These are phyloP conservation scores for Odontomachus brunneus DNA, from an alignment of 1,140 invertebrate genomes.

Conservation along the genomic window DNA sequence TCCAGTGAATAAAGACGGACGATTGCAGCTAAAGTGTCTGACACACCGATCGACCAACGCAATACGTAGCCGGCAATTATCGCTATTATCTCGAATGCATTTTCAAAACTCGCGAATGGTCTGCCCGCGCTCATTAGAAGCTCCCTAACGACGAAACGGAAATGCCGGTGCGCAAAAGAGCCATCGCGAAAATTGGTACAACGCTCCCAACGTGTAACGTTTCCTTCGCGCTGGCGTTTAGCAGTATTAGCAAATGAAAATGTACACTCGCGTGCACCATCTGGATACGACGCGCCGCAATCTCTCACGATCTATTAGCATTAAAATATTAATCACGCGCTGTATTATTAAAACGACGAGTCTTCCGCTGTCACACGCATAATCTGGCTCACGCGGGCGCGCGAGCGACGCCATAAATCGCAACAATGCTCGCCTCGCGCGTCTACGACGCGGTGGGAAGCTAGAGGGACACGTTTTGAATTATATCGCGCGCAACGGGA, in stretches of 20 bases:
- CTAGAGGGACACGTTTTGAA: too few species aligned
- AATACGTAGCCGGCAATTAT: too few species aligned
- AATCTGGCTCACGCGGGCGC: slow-evolving; percentile 28
- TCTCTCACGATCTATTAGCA: slow-evolving; percentile 51
- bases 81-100: too few species aligned
- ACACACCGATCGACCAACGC: too few species aligned
- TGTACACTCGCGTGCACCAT: slow-evolving; percentile 28
- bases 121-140: too few species aligned
- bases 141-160: too few species aligned
- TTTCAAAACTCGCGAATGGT: too few species aligned
- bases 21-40: too few species aligned
- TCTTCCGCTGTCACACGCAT: slow-evolving; percentile 18
- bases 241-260: slow-evolving; percentile 42
- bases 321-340: slow-evolving; percentile 44
- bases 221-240: slow-evolving; percentile 14
- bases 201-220: not conserved
- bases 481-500: too few species aligned
- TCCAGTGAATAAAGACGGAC: too few species aligned
- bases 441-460: too few species aligned
- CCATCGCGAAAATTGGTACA: slow-evolving; percentile 1
- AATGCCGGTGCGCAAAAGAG: not conserved
- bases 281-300: slow-evolving; percentile 26
- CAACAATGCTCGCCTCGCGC: not conserved
- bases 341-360: slow-evolving; percentile 39
- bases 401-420: slow-evolving; percentile 32